phyloP scores from a whole-genome alignment of 2,888 invertebrate species.

The Drosophila kanekoi region DNA sequence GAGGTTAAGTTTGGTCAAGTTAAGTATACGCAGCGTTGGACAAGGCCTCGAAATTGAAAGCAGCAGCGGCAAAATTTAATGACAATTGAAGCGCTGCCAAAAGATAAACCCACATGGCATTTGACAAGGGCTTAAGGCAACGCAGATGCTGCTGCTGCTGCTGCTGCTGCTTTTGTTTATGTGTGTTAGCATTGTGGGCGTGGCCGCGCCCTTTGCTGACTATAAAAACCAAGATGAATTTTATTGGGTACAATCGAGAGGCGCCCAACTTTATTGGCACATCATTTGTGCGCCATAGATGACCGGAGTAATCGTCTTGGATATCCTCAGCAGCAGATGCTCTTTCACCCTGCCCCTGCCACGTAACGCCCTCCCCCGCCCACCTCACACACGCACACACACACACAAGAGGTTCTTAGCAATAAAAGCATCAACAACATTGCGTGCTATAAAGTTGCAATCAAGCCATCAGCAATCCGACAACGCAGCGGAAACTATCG shows the following conservation, averaged over 20 bases:
- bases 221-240: conserved; percentile 76
- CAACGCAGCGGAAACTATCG: conserved; percentile 58
- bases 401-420: conserved; percentile 14
- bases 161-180: conserved; percentile 26
- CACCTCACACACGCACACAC: neutral
- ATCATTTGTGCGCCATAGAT: conserved; percentile 67
- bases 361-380: too few relatives aligned
- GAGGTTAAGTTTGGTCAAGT: conserved; percentile 10
- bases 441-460: conserved; percentile 59
- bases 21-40: conserved; percentile 37
- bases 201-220: conserved; percentile 33
- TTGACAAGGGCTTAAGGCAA: conserved; percentile 72
- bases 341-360: too few relatives aligned
- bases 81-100: conserved; percentile 57
- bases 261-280: conserved; percentile 72
- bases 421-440: conserved; percentile 36
- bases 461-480: conserved; percentile 46
- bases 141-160: conserved; percentile 46
- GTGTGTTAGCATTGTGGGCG: conserved; percentile 41
- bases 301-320: conserved; percentile 23
- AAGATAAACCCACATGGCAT: conserved; percentile 61
- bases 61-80: conserved; percentile 41
- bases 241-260: conserved; percentile 73
- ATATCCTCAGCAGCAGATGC: conserved; percentile 12
- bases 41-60: conserved; percentile 25